A percentile compares a stretch with the other conserved stretches of the same genome.
Evolutionary conservation across 2,113 vertebrate genomes (phyloP).

Genomic region (Bubo blakistoni): DNA sequence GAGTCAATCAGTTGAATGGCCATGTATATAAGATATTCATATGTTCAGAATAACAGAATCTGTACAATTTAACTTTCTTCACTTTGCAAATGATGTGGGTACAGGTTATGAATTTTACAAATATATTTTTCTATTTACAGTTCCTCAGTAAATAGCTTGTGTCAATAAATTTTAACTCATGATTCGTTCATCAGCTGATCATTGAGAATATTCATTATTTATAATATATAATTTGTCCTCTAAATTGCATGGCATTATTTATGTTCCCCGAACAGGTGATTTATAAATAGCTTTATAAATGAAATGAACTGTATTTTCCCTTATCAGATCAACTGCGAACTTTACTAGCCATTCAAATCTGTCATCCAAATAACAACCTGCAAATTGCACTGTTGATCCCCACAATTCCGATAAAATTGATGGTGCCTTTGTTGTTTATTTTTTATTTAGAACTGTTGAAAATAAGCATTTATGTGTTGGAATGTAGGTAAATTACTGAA

Average conservation of each 20-base stretch:
- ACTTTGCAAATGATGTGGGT: not conserved
- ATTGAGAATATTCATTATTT: slow-evolving; percentile 16
- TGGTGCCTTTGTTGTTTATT: not conserved
- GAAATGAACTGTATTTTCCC: not conserved
- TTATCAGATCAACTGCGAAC: not conserved
- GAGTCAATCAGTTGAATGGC: not conserved
- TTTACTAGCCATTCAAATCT: not conserved
- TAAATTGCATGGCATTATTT: slow-evolving; percentile 1
- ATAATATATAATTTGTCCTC: not conserved
- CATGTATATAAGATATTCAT: not conserved
- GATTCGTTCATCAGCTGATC: not conserved
- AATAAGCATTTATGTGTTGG: not conserved
- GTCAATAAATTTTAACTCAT: not conserved
- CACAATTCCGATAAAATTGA: not conserved
- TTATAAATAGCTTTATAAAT: not conserved
- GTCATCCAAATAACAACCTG: not conserved
- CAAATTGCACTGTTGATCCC: not conserved
- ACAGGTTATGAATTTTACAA: not conserved
- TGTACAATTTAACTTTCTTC: not conserved
- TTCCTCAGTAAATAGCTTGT: not conserved
- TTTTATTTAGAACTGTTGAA: not conserved
- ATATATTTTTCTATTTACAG: not conserved
- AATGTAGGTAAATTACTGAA: not conserved
- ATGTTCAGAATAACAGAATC: not conserved
- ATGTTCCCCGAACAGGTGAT: not conserved